Evolutionary conservation across 1,140 invertebrate species (phyloP).

Genomic region (Zelostemma sp.): DNA sequence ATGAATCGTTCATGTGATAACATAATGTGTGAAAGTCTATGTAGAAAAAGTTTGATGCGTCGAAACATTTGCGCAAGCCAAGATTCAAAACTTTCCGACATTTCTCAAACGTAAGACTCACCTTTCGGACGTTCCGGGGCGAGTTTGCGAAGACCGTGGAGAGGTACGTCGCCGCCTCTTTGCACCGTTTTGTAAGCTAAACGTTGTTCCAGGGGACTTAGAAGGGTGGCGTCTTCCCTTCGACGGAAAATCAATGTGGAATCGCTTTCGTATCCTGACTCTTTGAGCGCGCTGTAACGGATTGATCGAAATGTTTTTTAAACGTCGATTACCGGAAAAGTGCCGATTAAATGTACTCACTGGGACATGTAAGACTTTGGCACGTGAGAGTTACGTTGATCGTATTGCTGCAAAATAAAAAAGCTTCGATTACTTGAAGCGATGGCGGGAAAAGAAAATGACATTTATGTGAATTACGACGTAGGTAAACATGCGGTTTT

Average conservation of each 20-base stretch:
- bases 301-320: neutral
- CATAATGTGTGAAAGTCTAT: neutral
- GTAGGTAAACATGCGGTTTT: conserved; percentile 35
- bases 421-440: conserved; percentile 25
- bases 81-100: conserved; percentile 22
- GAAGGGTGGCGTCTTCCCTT: conserved; percentile 73
- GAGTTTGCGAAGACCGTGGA: conserved; percentile 88
- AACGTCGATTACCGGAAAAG: too few relatives aligned
- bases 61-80: conserved; percentile 28
- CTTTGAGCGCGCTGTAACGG: conserved; percentile 81
- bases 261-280: conserved; percentile 91
- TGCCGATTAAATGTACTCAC: conserved; percentile 68
- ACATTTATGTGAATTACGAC: conserved; percentile 39
- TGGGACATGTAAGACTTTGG: conserved; percentile 80
- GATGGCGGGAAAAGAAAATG: neutral
- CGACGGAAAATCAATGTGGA: conserved; percentile 87
- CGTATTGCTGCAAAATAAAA: conserved; percentile 63
- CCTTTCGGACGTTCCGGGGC: conserved; percentile 89
- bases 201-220: conserved; percentile 82
- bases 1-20: conserved; percentile 9
- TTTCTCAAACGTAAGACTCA: conserved; percentile 64
- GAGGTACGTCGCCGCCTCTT: conserved; percentile 91
- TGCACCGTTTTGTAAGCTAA: conserved; percentile 88
- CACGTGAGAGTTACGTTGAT: conserved; percentile 59
- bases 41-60: conserved; percentile 26